Base-by-base conservation (phyloP, 2,888 invertebrate species). In the Siphonodentalium dalli region DNA sequence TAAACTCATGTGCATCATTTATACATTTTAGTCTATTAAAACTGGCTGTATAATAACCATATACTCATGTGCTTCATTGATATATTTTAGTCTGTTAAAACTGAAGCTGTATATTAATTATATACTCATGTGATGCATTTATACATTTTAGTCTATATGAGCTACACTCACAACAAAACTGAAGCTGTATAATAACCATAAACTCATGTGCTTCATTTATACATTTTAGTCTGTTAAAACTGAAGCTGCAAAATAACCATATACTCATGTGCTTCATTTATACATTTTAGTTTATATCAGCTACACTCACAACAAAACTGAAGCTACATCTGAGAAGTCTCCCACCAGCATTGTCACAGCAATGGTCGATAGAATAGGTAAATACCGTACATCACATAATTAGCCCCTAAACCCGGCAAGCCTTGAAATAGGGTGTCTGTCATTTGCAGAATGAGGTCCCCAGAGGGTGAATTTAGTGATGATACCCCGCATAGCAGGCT, bases 311-410 rank as follows among this genome's bases (percentile, higher is more conserved):
- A 87, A 88, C 37, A 85, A 86, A 20, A 37, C 38, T 8, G 40
- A 63, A 11, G 58, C 52, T 6, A 46, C 41, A 4, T 45, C 59
- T 28, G 56, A 67, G 38, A 77, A 74, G 45, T 75, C 78, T 20
- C 79, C 80, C 0, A 58, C 80, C 65, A 86, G 86, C 2, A 86
- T 90, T 68, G 90, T 90, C 2, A 91, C 91, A 0, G 88, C 88
- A 35, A 80, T 88, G 5, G 90, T 90, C 1, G 90, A 91, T 74
- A 85, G 87, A 73, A 88, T 90, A 50, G 85, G 82, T 82, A 41
- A 59, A 63, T 53, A 9, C n/a, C n/a, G n/a, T n/a, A n/a, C n/a
- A n/a, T n/a, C n/a, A n/a, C n/a, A n/a, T n/a, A n/a, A n/a, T n/a
- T n/a, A n/a, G n/a, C n/a, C n/a, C n/a, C n/a, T n/a, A n/a, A n/a